phyloP scores from a whole-genome alignment of 2,113 vertebrate genomes.

The Ranitomeya variabilis region DNA sequence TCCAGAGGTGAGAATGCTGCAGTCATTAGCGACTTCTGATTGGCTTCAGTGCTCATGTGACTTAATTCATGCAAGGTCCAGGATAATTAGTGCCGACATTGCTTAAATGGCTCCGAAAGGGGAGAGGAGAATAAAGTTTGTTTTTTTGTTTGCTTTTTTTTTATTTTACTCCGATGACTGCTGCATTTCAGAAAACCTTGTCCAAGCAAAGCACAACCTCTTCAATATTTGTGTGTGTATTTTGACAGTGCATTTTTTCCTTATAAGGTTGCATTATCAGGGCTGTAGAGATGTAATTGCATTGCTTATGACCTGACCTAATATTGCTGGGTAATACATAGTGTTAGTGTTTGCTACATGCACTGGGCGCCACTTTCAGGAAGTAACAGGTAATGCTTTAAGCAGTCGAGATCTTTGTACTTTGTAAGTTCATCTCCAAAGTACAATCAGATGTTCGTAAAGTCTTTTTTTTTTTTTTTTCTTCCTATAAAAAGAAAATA shows the following conservation, averaged over 20 bases:
- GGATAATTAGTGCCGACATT: too few species aligned
- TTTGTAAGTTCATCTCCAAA: neutral
- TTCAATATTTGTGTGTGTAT: neutral
- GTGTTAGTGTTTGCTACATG: neutral
- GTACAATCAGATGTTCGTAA: neutral
- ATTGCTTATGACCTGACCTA: neutral
- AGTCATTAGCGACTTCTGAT: too few species aligned
- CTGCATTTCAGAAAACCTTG: too few species aligned
- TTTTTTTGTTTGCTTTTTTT: too few species aligned
- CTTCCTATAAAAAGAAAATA: neutral
- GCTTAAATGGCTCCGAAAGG: too few species aligned
- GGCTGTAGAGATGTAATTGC: neutral
- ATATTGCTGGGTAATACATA: neutral
- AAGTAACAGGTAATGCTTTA: neutral
- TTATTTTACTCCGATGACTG: too few species aligned
- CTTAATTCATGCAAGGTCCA: too few species aligned
- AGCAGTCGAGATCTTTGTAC: neutral
- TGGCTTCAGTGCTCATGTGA: too few species aligned
- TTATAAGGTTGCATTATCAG: neutral
- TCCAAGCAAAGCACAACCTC: too few species aligned
- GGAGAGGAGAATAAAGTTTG: too few species aligned
- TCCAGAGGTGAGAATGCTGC: too few species aligned
- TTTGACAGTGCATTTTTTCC: neutral
- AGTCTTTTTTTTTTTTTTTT: neutral
- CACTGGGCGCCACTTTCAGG: neutral